A percentile compares a stretch with the other conserved stretches of the same genome.
These are phyloP conservation scores for Drosophila seguyi DNA, from an alignment of 1,140 invertebrate species.

Conservation along the genomic window DNA sequence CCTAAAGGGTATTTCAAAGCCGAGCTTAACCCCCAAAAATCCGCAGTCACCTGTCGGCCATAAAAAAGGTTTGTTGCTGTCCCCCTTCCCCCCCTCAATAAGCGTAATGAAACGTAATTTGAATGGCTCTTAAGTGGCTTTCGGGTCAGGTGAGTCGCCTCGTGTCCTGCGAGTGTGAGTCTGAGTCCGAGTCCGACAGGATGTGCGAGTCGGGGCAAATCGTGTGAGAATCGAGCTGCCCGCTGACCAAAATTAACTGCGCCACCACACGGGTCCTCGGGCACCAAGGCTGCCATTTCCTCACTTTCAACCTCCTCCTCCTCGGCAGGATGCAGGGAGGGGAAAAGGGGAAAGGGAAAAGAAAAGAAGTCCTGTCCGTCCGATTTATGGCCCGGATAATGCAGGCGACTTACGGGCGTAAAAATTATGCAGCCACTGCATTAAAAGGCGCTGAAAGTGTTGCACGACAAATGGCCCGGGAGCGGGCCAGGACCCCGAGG, in stretches of 20 bases:
- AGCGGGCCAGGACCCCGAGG: conserved; percentile 28
- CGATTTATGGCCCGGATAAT: too few species aligned
- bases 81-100: conserved; percentile 47
- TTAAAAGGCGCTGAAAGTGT: conserved; percentile 69
- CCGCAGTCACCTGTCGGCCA: neutral
- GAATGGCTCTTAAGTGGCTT: conserved; percentile 77
- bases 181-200: neutral
- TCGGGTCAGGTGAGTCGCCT: conserved; percentile 30
- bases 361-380: conserved; percentile 36
- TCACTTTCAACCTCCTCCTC: neutral
- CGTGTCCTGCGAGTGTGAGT: conserved; percentile 1
- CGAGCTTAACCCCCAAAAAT: neutral
- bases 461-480: conserved; percentile 50
- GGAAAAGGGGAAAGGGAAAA: neutral
- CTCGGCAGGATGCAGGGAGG: neutral
- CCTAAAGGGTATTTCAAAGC: neutral
- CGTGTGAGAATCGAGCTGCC: conserved; percentile 68
- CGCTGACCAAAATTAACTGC: conserved; percentile 72
- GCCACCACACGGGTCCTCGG: conserved; percentile 41
- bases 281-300: conserved; percentile 2
- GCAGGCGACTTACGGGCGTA: conserved; percentile 78
- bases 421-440: conserved; percentile 80
- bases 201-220: conserved; percentile 40
- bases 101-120: conserved; percentile 80
- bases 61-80: conserved; percentile 30